Base-by-base conservation (phyloP, 2,113 vertebrate species). In the Otus sunia region DNA sequence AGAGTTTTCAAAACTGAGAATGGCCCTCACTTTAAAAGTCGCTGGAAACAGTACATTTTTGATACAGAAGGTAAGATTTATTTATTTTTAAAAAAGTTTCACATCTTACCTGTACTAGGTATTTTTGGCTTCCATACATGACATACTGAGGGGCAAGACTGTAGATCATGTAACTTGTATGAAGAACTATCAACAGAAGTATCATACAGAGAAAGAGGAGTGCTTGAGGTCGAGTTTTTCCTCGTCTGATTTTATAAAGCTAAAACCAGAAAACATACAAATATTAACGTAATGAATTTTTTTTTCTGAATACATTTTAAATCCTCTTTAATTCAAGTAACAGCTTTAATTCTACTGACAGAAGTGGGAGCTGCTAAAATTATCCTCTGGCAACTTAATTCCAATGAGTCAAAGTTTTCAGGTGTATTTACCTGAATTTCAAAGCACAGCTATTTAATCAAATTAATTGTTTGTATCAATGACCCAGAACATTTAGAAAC, bases 81-180 rank as follows among this genome's bases (percentile, higher is more conserved):
- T 21, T 4, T 27, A 16, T 50, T 20, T 41, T 32, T 29, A 6
- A 37, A 58, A 17, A 39, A 63, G 6, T n/a, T 37, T 14, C 6
- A 27, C 30, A 34, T 89, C 98, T 98, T 92, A 99, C 99, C 98
- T 99, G 98, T 76, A 97, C 92, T 60, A 99, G 95, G 94, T 99
- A 99, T 89, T 99, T 99, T 97, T 99, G 99, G 97, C 99, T 99
- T 97, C 99, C 99, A 72, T 99, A 99, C 99, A 99, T 99, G 86
- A 99, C 99, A 59, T 99, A 99, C 68, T 99, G 99, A 14, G 99
- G 99, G 12, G 99, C 99, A 63, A 99, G 99, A 92, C 99, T 99
- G 96, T 99, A 99, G 96, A 99, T 99, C 99, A 99, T 99, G 95
- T 99, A 99, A 96, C 99, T 99, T 72, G 99, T 99, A 97, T 99